phyloP scores from a whole-genome alignment of 2,888 invertebrate genomes.

The Ariolimax columbianus region DNA sequence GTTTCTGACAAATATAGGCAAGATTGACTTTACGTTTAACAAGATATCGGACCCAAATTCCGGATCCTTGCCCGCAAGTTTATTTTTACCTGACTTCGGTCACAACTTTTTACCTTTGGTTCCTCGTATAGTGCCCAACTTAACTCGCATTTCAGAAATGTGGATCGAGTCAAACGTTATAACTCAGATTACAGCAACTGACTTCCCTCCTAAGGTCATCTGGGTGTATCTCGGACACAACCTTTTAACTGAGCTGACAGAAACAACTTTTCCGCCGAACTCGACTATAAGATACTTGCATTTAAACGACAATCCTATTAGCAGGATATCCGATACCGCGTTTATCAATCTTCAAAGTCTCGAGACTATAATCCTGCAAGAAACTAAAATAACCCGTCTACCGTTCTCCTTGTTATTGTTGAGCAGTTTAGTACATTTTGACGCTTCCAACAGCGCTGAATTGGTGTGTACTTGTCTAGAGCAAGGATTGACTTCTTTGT shows the following conservation, averaged over 20 bases:
- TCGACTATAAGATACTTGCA: not conserved
- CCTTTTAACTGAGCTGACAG: not conserved
- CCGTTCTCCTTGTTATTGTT: not conserved
- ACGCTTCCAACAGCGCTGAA: not conserved
- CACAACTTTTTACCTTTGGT: not conserved
- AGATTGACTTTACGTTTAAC: not conserved
- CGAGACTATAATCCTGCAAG: not conserved
- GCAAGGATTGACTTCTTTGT: not conserved
- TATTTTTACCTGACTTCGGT: not conserved
- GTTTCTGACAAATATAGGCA: not conserved
- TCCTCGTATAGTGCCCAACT: not conserved
- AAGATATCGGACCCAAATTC: not conserved
- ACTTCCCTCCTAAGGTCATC: not conserved
- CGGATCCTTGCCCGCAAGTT: not conserved
- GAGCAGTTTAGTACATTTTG: not conserved
- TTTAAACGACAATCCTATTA: not conserved
- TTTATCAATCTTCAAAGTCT: not conserved
- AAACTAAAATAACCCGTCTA: not conserved
- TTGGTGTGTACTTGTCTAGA: conserved; percentile 19
- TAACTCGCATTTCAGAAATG: not conserved
- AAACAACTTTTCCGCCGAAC: not conserved
- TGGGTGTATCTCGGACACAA: not conserved
- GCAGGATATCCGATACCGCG: not conserved
- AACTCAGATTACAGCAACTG: not conserved
- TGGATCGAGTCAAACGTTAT: not conserved